phyloP scores from a whole-genome alignment of 1,140 invertebrate species.

The Achatina immaculata region DNA sequence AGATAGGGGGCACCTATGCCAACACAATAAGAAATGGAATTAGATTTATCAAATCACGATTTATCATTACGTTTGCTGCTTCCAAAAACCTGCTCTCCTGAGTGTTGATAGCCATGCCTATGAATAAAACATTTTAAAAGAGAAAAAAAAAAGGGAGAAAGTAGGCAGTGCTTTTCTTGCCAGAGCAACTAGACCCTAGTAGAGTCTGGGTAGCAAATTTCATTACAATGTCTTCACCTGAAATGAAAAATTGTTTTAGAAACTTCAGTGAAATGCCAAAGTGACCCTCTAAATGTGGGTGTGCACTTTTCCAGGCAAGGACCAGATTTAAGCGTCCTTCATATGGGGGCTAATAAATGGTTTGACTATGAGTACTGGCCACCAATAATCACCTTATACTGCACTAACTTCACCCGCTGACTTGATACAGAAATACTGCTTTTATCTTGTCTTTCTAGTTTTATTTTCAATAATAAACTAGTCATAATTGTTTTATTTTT shows the following conservation, averaged over 20 bases:
- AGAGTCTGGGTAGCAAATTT: neutral
- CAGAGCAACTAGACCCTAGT: neutral
- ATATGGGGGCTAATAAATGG: too few relatives aligned
- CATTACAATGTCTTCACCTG: slow-evolving; percentile 20
- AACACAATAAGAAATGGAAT: slow-evolving; percentile 41
- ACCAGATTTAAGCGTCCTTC: too few relatives aligned
- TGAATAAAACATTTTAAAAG: slow-evolving; percentile 19
- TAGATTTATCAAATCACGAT: slow-evolving; percentile 32
- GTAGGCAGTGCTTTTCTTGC: neutral
- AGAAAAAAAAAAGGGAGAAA: neutral
- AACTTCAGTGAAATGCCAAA: slow-evolving; percentile 26
- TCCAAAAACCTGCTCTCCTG: slow-evolving; percentile 2
- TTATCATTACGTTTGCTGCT: neutral
- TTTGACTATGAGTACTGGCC: too few relatives aligned
- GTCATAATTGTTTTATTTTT: too few relatives aligned
- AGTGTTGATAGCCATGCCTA: neutral
- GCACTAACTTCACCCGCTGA: too few relatives aligned
- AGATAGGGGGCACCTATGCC: slow-evolving; percentile 40
- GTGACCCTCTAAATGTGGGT: neutral
- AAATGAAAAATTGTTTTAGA: slow-evolving; percentile 24
- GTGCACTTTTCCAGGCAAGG: too few relatives aligned
- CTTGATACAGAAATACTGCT: too few relatives aligned
- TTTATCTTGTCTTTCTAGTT: too few relatives aligned
- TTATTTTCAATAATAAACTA: too few relatives aligned
- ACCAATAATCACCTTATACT: too few relatives aligned